phyloP scores from a whole-genome alignment of 2,797 vertebrate genomes.

The Rhinophrynus dorsalis region DNA sequence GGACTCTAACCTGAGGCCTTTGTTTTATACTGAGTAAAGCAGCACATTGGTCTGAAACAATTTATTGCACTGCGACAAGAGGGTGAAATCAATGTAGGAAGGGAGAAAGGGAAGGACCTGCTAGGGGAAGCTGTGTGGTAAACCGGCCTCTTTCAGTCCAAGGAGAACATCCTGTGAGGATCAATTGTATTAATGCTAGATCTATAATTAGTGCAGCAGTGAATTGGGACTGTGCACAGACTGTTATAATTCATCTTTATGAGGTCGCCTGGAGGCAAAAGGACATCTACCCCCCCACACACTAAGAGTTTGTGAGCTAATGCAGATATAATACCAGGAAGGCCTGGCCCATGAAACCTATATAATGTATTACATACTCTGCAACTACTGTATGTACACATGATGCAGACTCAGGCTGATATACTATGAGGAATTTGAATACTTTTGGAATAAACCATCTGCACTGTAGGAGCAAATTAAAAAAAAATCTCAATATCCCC shows the following conservation, averaged over 20 bases:
- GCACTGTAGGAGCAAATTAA: too few species aligned
- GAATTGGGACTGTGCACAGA: neutral
- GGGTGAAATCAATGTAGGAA: constrained; percentile 3
- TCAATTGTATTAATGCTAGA: constrained; percentile 14
- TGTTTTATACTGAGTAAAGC: neutral
- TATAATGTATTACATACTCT: too few species aligned
- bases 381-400: neutral
- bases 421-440: too few species aligned
- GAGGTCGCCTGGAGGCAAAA: constrained; percentile 36
- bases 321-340: neutral
- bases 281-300: neutral
- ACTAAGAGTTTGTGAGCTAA: neutral
- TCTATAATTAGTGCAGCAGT: constrained; percentile 13
- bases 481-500: too few species aligned
- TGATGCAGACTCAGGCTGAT: too few species aligned
- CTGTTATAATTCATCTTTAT: constrained; percentile 4
- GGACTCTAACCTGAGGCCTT: neutral
- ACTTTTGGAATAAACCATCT: too few species aligned
- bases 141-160: neutral
- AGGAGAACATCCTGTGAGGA: neutral
- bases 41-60: constrained; percentile 28
- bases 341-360: neutral
- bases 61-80: neutral
- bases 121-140: neutral
- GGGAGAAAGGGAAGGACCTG: neutral